Base-by-base conservation (phyloP, 2,113 vertebrate species). In the Zapornia atra region DNA sequence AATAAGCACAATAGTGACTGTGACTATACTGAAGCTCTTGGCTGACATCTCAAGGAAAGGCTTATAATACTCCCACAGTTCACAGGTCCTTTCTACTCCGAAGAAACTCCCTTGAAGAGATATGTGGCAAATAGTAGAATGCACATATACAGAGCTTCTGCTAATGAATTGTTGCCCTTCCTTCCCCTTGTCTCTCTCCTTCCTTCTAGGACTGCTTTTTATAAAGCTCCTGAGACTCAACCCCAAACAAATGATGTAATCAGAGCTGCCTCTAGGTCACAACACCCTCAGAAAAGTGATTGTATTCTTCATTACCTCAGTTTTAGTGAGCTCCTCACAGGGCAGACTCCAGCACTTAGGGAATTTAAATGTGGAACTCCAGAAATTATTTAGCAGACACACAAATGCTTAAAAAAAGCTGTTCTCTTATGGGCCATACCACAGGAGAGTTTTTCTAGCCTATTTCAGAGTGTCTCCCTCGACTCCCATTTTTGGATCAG, bases 221-320 rank as follows among this genome's bases (percentile, higher is more conserved):
- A 98, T 97, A 95, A 92, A 93, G 89, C 64, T 85, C 57, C 82
- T 59, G 69, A 72, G 59, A 69, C 94, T 96, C 96, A 94, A 72
- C 93, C 94, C 96, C 79, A 95, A 97, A 86, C 94, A 94, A 95
- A 72, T 98, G 94, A 98, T 97, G 98, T 98, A 97, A 98, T 94
- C 91, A 81, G 83, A 96, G 85, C 97, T 96, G 97, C 97, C 96
- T 96, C 86, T 59, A 28, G 76, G 91, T 94, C 87, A 89, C 77
- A 84, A 72, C 86, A 94, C 91, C 69, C 86, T 81, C 81, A 76
- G 83, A 95, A 92, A 86, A 76, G 53, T 69, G 64, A 83, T 83
- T 79, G 82, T 65, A 34, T 18, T 42, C 84, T 91, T 82, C 60
- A 51, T 72, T 90, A 53, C 65, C 53, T 89, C 57, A 21, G 29